A percentile compares a stretch with the other conserved stretches of the same genome.
phyloP scores from a whole-genome alignment of 2,797 vertebrate genomes.

The Coendou prehensilis region DNA sequence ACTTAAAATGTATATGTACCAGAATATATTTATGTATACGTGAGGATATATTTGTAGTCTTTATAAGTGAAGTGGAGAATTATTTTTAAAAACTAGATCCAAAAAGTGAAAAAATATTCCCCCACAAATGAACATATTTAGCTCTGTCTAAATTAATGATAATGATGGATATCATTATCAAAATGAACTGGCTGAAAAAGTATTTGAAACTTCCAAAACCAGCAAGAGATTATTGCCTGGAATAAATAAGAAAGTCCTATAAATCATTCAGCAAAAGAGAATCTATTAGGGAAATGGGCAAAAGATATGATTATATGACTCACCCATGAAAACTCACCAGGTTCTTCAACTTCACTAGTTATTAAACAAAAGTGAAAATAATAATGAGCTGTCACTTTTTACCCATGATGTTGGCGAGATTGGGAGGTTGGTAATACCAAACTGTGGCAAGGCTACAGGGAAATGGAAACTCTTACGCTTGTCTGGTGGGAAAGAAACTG shows the following conservation, averaged over 20 bases:
- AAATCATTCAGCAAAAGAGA: constrained; percentile 31
- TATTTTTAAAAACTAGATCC: neutral
- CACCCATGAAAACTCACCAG: neutral
- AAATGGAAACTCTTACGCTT: neutral
- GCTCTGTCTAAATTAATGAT: constrained; percentile 24
- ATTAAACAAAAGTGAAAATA: constrained; percentile 20
- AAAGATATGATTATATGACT: neutral
- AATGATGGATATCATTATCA: neutral
- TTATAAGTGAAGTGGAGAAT: neutral
- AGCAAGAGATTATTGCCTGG: neutral
- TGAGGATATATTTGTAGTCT: neutral
- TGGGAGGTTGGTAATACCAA: neutral
- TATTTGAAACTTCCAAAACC: neutral
- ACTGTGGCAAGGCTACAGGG: neutral
- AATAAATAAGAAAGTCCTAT: neutral
- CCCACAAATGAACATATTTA: neutral
- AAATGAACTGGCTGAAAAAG: constrained; percentile 28
- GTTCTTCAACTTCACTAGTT: neutral
- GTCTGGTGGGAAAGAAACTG: neutral
- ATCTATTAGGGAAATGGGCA: neutral
- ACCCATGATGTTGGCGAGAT: neutral
- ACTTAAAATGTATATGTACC: neutral
- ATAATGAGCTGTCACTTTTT: neutral
- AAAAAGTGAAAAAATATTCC: neutral
- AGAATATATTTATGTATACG: neutral